Conservation (phyloP, 2,797 vertebrate genomes). For the Sebastes iracundus region DNA sequence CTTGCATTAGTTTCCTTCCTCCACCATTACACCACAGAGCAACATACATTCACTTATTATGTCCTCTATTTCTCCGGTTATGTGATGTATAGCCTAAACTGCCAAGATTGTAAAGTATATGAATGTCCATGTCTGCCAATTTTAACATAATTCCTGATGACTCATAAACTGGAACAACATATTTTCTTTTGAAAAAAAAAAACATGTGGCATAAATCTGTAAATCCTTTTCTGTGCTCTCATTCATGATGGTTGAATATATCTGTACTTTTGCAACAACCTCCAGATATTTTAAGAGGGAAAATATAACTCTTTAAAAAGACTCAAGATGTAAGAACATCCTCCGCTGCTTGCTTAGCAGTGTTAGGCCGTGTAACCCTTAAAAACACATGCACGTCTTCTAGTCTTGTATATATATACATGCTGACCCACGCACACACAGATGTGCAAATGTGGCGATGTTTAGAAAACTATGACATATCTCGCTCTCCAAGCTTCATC, state of each 20-base stretch:
- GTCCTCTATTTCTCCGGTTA: slow-evolving; percentile 1
- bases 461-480: slow-evolving; percentile 38
- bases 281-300: slow-evolving; percentile 18
- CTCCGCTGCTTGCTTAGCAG: slow-evolving; percentile 7
- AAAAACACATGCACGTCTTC: neutral
- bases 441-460: slow-evolving; percentile 1
- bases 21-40: slow-evolving; percentile 35
- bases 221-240: slow-evolving; percentile 42
- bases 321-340: slow-evolving; percentile 22
- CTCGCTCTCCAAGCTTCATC: slow-evolving; percentile 33
- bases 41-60: slow-evolving; percentile 18
- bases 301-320: slow-evolving; percentile 7
- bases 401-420: neutral
- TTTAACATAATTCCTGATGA: slow-evolving; percentile 57
- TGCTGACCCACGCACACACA: slow-evolving; percentile 4
- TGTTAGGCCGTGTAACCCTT: slow-evolving; percentile 2
- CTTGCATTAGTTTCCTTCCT: slow-evolving; percentile 65
- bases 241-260: slow-evolving; percentile 26
- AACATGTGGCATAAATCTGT: slow-evolving; percentile 41
- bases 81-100: slow-evolving; percentile 6
- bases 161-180: slow-evolving; percentile 51
- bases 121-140: slow-evolving; percentile 37
- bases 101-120: slow-evolving; percentile 25
- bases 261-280: slow-evolving; percentile 31
- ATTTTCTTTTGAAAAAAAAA: slow-evolving; percentile 20